Conservation (phyloP, 2,797 vertebrate genomes). For the Lophotriccus pileatus region DNA sequence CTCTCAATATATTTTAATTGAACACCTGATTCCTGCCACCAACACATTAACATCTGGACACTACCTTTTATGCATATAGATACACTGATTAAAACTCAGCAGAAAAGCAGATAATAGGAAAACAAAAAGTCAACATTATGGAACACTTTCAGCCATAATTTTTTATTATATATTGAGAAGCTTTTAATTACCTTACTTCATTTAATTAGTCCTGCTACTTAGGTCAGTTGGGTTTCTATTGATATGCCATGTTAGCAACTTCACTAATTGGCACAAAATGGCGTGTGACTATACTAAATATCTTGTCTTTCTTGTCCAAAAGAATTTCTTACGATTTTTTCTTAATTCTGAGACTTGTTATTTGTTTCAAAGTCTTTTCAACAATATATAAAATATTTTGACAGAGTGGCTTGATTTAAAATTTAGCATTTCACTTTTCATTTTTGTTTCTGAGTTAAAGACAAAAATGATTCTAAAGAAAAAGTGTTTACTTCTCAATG, state of each 20-base stretch:
- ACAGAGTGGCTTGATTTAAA: not conserved
- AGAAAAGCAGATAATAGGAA: constrained; percentile 59
- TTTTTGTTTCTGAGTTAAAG: not conserved
- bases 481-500: not conserved
- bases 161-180: constrained; percentile 73
- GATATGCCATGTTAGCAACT: constrained; percentile 58
- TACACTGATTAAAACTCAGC: constrained; percentile 67
- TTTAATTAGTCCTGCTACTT: constrained; percentile 73
- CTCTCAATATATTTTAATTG: constrained; percentile 71
- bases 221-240: constrained; percentile 72
- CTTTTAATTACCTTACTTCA: constrained; percentile 75
- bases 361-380: not conserved
- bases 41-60: constrained; percentile 73
- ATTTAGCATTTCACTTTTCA: not conserved
- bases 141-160: constrained; percentile 71
- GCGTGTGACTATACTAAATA: not conserved
- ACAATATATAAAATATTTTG: not conserved
- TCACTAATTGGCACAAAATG: constrained; percentile 71
- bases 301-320: constrained; percentile 24
- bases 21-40: constrained; percentile 74
- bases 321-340: not conserved
- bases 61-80: constrained; percentile 62
- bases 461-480: not conserved
- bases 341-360: not conserved
- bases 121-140: constrained; percentile 72